phyloP scores from a whole-genome alignment of 2,797 vertebrate genomes.

The Argya squamiceps region DNA sequence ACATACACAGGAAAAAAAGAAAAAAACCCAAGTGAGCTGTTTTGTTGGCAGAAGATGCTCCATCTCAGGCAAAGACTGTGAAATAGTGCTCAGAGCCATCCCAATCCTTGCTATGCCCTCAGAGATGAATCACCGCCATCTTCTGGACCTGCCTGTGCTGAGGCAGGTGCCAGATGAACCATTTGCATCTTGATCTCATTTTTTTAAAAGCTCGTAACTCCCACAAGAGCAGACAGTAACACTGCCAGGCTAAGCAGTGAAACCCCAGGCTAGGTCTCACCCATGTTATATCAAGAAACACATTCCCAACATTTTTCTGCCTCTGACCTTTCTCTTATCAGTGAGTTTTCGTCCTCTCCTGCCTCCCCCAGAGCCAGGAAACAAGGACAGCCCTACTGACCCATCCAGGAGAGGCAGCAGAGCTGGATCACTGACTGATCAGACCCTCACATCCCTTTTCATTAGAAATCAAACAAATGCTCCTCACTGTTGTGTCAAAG shows the following conservation, averaged over 20 bases:
- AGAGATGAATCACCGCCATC: neutral
- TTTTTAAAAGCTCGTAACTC: neutral
- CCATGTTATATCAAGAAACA: constrained; percentile 33
- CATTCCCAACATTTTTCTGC: constrained; percentile 65
- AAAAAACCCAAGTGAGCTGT: neutral
- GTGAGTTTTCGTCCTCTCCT: neutral
- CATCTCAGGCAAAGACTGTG: neutral
- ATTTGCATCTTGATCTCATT: neutral
- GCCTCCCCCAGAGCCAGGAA: neutral
- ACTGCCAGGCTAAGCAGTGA: neutral
- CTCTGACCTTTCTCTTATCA: constrained; percentile 56
- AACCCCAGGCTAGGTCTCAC: neutral
- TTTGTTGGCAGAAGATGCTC: neutral
- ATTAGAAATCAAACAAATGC: neutral
- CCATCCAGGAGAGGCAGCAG: neutral
- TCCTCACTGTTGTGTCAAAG: neutral
- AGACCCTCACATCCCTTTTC: neutral
- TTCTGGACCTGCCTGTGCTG: neutral
- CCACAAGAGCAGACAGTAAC: neutral
- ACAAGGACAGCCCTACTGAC: neutral
- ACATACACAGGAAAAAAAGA: neutral
- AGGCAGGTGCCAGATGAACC: neutral
- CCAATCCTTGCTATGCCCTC: neutral
- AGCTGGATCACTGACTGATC: neutral
- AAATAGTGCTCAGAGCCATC: neutral